phyloP scores from a whole-genome alignment of 2,797 vertebrate genomes.

The Hephaestus fuliginosus region DNA sequence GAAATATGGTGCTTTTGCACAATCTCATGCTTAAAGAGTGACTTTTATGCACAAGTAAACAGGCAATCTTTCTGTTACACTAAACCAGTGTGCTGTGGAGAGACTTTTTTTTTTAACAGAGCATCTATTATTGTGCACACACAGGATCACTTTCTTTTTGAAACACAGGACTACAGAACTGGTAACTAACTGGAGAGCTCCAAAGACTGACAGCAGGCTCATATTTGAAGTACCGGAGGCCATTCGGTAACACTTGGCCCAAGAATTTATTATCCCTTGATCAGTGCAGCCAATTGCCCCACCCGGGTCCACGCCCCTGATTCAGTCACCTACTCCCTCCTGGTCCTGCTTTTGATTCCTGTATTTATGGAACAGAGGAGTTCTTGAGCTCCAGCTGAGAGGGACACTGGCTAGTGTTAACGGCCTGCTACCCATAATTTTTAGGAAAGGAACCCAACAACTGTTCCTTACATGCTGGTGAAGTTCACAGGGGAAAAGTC shows the following conservation, averaged over 20 bases:
- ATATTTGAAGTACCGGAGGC: conserved; percentile 52
- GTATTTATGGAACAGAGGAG: conserved; percentile 81
- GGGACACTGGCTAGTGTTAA: conserved; percentile 66
- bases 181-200: conserved; percentile 47
- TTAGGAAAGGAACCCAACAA: conserved; percentile 71
- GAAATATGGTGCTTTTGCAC: conserved; percentile 36
- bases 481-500: conserved; percentile 50
- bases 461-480: conserved; percentile 65
- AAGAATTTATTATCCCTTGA: conserved; percentile 72
- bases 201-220: conserved; percentile 48
- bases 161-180: conserved; percentile 31
- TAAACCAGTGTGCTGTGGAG: conserved; percentile 14
- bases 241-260: conserved; percentile 60
- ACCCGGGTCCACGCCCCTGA: conserved; percentile 42
- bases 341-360: conserved; percentile 59
- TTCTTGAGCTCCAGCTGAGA: conserved; percentile 72
- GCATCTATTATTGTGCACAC: conserved; percentile 52
- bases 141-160: conserved; percentile 46
- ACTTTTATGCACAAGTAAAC: conserved; percentile 48
- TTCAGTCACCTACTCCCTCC: conserved; percentile 59
- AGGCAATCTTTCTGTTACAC: conserved; percentile 19
- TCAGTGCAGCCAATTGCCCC: conserved; percentile 65
- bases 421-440: conserved; percentile 64
- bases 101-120: conserved; percentile 56
- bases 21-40: conserved; percentile 43